phyloP scores from a whole-genome alignment of 2,113 vertebrate species.

The Setophaga kirtlandii region DNA sequence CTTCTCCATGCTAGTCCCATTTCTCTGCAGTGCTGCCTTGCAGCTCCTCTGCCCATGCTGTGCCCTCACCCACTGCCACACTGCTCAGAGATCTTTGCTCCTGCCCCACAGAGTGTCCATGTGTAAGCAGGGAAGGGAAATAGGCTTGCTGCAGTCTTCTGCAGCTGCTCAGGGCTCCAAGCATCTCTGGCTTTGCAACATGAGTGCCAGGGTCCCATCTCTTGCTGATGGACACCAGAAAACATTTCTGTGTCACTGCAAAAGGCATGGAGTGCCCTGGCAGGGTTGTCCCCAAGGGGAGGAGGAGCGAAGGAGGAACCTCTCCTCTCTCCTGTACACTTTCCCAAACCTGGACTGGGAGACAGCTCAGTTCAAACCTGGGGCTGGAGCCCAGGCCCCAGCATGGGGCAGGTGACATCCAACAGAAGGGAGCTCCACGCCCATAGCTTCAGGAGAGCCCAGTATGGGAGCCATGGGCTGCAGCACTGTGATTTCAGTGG shows the following conservation, averaged over 20 bases:
- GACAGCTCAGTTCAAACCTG: rapidly evolving
- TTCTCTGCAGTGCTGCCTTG: rapidly evolving
- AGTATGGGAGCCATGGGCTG: rapidly evolving
- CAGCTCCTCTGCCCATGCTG: background rate
- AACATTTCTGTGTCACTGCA: background rate
- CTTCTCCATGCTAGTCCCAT: background rate
- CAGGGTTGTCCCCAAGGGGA: rapidly evolving
- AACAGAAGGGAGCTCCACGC: background rate
- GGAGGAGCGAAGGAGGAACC: background rate
- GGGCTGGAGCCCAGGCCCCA: background rate
- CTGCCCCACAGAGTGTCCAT: rapidly evolving
- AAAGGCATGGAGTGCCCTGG: background rate
- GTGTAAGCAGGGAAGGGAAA: background rate
- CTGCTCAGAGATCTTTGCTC: background rate
- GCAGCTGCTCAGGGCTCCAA: rapidly evolving
- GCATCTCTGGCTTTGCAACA: background rate
- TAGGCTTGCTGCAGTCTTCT: background rate
- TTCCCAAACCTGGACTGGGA: background rate
- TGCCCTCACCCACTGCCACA: background rate
- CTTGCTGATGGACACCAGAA: rapidly evolving
- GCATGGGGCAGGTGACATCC: background rate
- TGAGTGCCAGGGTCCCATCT: background rate
- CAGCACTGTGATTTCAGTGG: background rate
- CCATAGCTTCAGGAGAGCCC: background rate
- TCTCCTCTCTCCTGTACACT: background rate